Evolutionary conservation across 1,140 invertebrate species (phyloP).

Genomic region (Tetranychus cinnabarinus): DNA sequence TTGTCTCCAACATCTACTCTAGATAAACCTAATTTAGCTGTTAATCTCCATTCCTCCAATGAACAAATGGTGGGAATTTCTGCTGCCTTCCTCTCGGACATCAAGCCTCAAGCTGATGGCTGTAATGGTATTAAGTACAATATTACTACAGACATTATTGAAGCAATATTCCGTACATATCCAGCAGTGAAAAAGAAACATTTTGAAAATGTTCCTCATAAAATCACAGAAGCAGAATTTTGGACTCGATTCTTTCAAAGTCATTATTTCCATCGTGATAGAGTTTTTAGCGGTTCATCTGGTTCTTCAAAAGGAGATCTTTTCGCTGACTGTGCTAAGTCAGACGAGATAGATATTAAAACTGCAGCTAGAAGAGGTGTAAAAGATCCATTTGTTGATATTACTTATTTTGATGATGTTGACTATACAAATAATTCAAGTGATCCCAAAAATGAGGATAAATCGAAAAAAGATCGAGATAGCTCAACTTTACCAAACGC

Average conservation of each 20-base stretch:
- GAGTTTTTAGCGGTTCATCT: slow-evolving; percentile 48
- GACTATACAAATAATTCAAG: background rate
- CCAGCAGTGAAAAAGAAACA: slow-evolving; percentile 94
- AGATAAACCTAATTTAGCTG: background rate
- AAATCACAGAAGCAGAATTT: slow-evolving; percentile 86
- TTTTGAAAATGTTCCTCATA: slow-evolving; percentile 77
- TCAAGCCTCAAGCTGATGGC: slow-evolving; percentile 88
- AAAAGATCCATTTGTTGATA: slow-evolving; percentile 50
- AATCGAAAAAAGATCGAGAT: background rate
- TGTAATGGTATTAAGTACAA: slow-evolving; percentile 94
- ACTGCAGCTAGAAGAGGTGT: slow-evolving; percentile 51
- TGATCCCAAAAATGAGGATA: background rate
- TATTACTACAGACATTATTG: slow-evolving; percentile 83
- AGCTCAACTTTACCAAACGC: slow-evolving; percentile 21
- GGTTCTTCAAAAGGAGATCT: slow-evolving; percentile 45
- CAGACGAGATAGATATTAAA: slow-evolving; percentile 65
- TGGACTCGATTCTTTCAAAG: slow-evolving; percentile 99
- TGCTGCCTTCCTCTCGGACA: slow-evolving; percentile 37
- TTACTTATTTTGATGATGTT: slow-evolving; percentile 46
- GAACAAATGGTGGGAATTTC: slow-evolving; percentile 17
- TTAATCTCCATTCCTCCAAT: background rate
- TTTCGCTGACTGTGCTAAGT: slow-evolving; percentile 87
- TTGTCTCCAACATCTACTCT: background rate
- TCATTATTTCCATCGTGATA: slow-evolving; percentile 96
- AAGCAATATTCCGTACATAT: slow-evolving; percentile 97